A percentile compares a stretch with the other conserved stretches of the same genome.
These are phyloP conservation scores for Pantherophis guttatus DNA, from an alignment of 2,113 vertebrate species.

Conservation along the genomic window DNA sequence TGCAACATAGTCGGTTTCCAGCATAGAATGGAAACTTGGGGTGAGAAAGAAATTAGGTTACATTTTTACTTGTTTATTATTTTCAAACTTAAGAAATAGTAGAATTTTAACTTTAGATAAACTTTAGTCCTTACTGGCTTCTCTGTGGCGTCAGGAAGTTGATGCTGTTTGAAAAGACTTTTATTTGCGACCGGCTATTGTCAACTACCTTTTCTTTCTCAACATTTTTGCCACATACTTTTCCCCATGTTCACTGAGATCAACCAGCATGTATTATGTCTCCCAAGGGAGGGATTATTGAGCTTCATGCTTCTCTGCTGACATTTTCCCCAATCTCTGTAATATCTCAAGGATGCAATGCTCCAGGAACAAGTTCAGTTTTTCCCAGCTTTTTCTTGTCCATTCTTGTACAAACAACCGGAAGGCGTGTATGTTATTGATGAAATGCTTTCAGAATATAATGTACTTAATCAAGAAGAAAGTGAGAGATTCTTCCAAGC, in stretches of 20 bases:
- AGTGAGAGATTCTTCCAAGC: not conserved
- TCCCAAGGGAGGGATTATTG: not conserved
- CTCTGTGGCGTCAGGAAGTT: constrained; percentile 36
- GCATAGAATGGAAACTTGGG: constrained; percentile 13
- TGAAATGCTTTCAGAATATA: not conserved
- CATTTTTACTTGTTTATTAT: constrained; percentile 41
- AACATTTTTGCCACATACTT: rapidly evolving
- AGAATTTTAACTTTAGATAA: constrained; percentile 47
- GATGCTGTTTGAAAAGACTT: constrained; percentile 22
- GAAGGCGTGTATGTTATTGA: not conserved
- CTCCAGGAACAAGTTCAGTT: not conserved
- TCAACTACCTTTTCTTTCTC: not conserved
- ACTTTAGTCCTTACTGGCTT: constrained; percentile 25
- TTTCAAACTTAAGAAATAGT: constrained; percentile 28
- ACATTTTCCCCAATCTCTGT: too few relatives aligned
- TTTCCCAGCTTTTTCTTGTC: not conserved
- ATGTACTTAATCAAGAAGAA: not conserved
- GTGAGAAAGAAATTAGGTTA: constrained; percentile 27
- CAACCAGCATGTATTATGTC: not conserved
- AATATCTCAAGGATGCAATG: not conserved
- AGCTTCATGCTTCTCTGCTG: not conserved
- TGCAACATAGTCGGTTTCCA: not conserved
- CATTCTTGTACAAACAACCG: not conserved
- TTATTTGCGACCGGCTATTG: not conserved
- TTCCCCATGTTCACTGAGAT: not conserved